Evolutionary conservation across 2,113 vertebrate species (phyloP).

Genomic region (Lamprotornis superbus): DNA sequence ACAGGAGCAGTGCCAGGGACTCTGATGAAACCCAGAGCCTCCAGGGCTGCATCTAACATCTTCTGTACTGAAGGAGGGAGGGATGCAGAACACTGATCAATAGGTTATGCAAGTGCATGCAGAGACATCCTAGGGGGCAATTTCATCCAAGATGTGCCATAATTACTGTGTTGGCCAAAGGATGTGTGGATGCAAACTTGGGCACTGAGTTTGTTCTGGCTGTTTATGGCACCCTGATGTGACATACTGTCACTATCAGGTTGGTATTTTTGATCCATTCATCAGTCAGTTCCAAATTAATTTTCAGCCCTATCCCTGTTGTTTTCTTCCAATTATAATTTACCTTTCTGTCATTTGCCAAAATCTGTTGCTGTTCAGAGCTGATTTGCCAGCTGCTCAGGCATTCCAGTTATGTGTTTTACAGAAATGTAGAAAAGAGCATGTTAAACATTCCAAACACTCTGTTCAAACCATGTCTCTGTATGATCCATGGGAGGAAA

Average conservation of each 20-base stretch:
- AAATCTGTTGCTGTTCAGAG: background rate
- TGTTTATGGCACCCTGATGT: background rate
- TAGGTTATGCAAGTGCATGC: background rate
- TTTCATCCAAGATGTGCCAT: background rate
- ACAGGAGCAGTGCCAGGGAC: background rate
- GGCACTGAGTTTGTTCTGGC: background rate
- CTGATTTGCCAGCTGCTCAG: background rate
- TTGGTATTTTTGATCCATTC: background rate
- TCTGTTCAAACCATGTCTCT: background rate
- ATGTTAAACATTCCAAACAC: background rate
- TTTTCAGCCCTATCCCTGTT: background rate
- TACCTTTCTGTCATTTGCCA: background rate
- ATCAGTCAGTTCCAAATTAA: background rate
- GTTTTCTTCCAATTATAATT: background rate
- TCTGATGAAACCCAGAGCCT: background rate
- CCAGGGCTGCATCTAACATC: background rate
- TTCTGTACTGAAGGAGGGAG: background rate
- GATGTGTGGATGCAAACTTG: background rate
- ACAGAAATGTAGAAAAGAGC: background rate
- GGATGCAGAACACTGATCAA: background rate
- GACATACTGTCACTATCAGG: background rate
- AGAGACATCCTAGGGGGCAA: background rate
- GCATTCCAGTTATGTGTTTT: background rate
- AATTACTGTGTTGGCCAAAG: background rate
- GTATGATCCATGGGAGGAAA: background rate